Conservation (phyloP, 2,888 invertebrate genomes). For the Drosophila flavopinicola region DNA sequence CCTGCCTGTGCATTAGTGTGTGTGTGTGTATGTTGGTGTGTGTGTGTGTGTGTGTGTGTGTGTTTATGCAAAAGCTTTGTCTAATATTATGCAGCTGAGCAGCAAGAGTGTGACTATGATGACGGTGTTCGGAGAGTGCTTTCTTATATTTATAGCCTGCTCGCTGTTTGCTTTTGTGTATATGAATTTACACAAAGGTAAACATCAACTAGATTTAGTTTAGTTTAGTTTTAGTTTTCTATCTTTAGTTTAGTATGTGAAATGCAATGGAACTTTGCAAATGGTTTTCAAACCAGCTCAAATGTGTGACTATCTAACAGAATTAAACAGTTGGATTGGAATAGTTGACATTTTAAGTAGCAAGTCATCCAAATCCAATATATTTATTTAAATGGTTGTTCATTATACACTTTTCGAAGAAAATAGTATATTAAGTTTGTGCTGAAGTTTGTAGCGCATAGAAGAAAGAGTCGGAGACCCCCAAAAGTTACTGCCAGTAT, state of each 20-base stretch:
- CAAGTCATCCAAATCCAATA: too few relatives aligned
- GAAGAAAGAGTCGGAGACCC: too few relatives aligned
- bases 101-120: neutral
- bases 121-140: conserved; percentile 3
- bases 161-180: neutral
- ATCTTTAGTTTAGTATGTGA: neutral
- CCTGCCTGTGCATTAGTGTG: neutral
- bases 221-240: neutral
- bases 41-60: neutral
- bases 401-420: too few relatives aligned
- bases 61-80: conserved; percentile 15
- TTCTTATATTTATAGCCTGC: neutral
- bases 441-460: too few relatives aligned
- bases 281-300: neutral
- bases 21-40: too few relatives aligned
- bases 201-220: neutral
- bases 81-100: conserved; percentile 7
- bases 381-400: too few relatives aligned
- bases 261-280: neutral
- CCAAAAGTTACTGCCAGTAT: too few relatives aligned
- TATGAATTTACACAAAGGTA: conserved; percentile 8
- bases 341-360: too few relatives aligned
- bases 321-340: too few relatives aligned
- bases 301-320: too few relatives aligned
- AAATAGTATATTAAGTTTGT: too few relatives aligned